phyloP scores from a whole-genome alignment of 2,888 invertebrate species.

The Isotomurus palustris region DNA sequence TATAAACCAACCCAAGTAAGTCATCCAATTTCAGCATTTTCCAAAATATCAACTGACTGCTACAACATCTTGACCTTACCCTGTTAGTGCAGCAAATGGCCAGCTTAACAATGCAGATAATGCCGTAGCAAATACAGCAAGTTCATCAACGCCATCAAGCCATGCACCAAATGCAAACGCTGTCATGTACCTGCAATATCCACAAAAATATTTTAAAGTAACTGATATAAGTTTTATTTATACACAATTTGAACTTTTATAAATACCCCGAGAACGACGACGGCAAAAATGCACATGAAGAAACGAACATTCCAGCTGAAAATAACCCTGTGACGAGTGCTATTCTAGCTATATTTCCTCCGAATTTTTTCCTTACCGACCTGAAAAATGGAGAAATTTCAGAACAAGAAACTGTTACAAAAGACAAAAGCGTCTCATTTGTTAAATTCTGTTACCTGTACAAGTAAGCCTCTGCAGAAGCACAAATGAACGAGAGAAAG shows the following conservation, averaged over 20 bases:
- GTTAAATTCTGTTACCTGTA: constrained; percentile 66
- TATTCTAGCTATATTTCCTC: constrained; percentile 79
- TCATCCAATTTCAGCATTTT: background rate
- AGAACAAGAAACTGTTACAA: background rate
- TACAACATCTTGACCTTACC: constrained; percentile 52
- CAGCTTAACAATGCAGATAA: constrained; percentile 78
- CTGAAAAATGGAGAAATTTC: constrained; percentile 54
- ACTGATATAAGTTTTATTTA: background rate
- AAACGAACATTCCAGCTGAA: constrained; percentile 85
- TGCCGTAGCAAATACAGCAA: constrained; percentile 79
- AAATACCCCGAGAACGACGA: constrained; percentile 82
- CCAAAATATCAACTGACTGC: background rate
- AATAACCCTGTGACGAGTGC: constrained; percentile 74
- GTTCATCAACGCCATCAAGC: constrained; percentile 73
- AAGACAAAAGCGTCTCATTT: constrained; percentile 42
- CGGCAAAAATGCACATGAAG: constrained; percentile 82
- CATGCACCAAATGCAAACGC: constrained; percentile 81
- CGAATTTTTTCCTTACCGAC: constrained; percentile 83
- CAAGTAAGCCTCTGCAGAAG: constrained; percentile 83
- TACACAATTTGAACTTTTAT: background rate
- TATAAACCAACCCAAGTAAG: constrained; percentile 31
- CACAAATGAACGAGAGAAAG: constrained; percentile 71
- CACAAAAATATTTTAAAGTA: background rate
- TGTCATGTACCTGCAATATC: constrained; percentile 61
- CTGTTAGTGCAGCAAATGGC: constrained; percentile 95